These are phyloP conservation scores for Oligia latruncula DNA, from an alignment of 2,888 invertebrate species.

Conservation along the genomic window DNA sequence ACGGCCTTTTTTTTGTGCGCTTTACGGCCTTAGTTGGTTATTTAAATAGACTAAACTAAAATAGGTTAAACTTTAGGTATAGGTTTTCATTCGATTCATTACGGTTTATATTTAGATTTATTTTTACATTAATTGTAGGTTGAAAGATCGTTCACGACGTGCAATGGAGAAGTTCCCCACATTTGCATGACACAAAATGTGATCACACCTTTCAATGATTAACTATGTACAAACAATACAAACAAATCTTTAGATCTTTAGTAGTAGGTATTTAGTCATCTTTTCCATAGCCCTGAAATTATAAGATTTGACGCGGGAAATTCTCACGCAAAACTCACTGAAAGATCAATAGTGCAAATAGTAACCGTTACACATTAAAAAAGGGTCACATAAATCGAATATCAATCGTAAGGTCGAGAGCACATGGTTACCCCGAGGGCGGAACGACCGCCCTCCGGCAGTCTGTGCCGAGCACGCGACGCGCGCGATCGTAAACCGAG, in stretches of 20 bases:
- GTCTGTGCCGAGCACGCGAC: constrained; percentile 82
- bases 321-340: constrained; percentile 48
- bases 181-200: not conserved
- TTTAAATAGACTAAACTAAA: too few species aligned
- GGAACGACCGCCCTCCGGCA: constrained; percentile 87
- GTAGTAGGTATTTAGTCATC: too few species aligned
- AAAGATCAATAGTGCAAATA: constrained; percentile 37
- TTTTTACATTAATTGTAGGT: not conserved
- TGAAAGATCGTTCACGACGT: not conserved
- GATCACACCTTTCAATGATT: too few species aligned
- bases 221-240: too few species aligned
- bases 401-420: constrained; percentile 71
- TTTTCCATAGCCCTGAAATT: not conserved
- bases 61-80: too few species aligned
- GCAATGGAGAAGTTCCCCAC: not conserved
- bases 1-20: too few species aligned
- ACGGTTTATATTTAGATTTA: not conserved
- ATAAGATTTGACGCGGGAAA: not conserved
- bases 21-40: too few species aligned
- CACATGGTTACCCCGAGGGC: constrained; percentile 83
- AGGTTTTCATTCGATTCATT: not conserved
- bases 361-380: constrained; percentile 54
- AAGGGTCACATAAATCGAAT: constrained; percentile 69
- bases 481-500: constrained; percentile 76
- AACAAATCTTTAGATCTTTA: not conserved